Conservation (phyloP, 2,888 invertebrate species). For the Leptinotarsa haldemani region DNA sequence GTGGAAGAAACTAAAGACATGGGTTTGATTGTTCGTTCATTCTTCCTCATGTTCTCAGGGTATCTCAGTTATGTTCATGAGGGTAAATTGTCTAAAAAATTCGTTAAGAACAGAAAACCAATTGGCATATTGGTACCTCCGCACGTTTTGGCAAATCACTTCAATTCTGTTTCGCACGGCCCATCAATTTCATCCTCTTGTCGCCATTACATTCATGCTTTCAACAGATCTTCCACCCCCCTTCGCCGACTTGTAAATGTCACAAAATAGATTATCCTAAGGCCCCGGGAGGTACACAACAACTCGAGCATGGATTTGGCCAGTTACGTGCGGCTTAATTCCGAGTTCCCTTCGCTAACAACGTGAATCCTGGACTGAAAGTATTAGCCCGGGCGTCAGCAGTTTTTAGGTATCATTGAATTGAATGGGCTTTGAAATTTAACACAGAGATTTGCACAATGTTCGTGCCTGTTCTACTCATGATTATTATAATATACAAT, state of each 20-base stretch:
- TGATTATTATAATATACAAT: too few relatives aligned
- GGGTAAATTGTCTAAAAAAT: too few relatives aligned
- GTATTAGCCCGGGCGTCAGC: not conserved
- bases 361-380: slow-evolving; percentile 11
- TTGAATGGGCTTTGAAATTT: not conserved
- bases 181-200: slow-evolving; percentile 7
- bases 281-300: slow-evolving; percentile 34
- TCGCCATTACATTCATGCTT: slow-evolving; percentile 9
- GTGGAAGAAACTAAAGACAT: too few relatives aligned
- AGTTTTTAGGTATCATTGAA: not conserved
- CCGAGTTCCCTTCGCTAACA: slow-evolving; percentile 2
- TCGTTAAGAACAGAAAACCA: too few relatives aligned
- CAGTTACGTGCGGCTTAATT: slow-evolving; percentile 40
- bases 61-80: too few relatives aligned
- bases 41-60: too few relatives aligned
- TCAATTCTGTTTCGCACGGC: not conserved
- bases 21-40: too few relatives aligned
- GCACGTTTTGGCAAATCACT: too few relatives aligned
- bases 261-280: slow-evolving; percentile 38
- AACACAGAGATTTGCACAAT: too few relatives aligned
- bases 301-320: slow-evolving; percentile 41
- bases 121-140: too few relatives aligned
- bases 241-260: slow-evolving; percentile 37
- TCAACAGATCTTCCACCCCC: slow-evolving; percentile 28
- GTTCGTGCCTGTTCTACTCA: too few relatives aligned